These are phyloP conservation scores for Aricia artaxerxes DNA, from an alignment of 2,888 invertebrate species.

Conservation along the genomic window DNA sequence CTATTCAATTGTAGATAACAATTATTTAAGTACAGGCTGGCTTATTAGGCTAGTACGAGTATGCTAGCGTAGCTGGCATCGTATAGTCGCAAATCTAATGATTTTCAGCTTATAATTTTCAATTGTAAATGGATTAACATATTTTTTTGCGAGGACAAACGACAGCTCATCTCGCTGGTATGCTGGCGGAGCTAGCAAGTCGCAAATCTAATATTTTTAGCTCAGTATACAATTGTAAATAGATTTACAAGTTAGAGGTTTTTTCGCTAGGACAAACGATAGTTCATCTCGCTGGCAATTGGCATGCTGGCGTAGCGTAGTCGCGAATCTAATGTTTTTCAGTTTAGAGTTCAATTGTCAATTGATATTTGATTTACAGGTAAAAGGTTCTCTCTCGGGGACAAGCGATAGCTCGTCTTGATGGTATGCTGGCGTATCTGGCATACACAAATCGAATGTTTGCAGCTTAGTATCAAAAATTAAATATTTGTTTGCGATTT, in stretches of 20 bases:
- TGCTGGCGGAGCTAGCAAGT: not conserved
- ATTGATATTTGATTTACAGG: not conserved
- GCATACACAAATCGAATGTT: no score
- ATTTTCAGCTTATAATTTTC: no score
- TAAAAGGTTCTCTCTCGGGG: slow-evolving; percentile 51
- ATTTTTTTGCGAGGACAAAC: slow-evolving; percentile 73
- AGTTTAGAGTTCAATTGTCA: not conserved
- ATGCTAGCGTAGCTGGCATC: not conserved
- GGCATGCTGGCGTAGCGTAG: not conserved
- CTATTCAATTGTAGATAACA: not conserved
- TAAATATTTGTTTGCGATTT: no score
- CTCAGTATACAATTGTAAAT: not conserved
- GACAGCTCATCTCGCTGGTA: slow-evolving; percentile 30
- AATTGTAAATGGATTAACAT: slow-evolving; percentile 12
- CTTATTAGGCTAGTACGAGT: not conserved
- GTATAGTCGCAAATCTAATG: no score
- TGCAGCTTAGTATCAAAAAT: no score
- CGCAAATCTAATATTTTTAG: not conserved
- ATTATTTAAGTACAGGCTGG: no score
- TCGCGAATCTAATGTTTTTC: no score
- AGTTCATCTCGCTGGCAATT: not conserved
- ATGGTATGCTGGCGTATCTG: not conserved
- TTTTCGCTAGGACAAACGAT: slow-evolving; percentile 59
- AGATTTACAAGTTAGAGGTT: not conserved
- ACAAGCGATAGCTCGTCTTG: slow-evolving; percentile 46